Base-by-base conservation (phyloP, 2,888 invertebrate genomes). In the Oligia fasciuncula region DNA sequence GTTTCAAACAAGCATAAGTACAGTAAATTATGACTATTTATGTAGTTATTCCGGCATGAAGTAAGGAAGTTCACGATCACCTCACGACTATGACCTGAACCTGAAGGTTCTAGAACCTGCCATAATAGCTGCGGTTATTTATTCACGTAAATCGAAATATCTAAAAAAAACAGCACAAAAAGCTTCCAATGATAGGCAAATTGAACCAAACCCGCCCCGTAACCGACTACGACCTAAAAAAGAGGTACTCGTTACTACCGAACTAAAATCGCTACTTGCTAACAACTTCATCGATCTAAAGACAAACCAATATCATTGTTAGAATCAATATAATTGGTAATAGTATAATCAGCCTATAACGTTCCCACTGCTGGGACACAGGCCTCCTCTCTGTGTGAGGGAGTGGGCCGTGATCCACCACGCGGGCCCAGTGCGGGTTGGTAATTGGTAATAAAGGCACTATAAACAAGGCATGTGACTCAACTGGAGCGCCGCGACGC, bases 291-390 rank as follows among this genome's bases (percentile, higher is more conserved):
- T 40, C 23, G 23, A 66, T 60, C 4, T 66, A 46, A 60, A 23
- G 2, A 3, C 11, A 49, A 43, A 17, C 11, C 4, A 54, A 49
- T 85, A 67, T 73, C 11, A 69, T 62, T 62, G 29, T 13, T 14
- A 81, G 14, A 76, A 75, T 85, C 75, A 75, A 65, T 75, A 86
- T 40, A 29, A 51, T 23, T 13, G 57, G 49, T 67, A 71, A 71
- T 68, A 69, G 29, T 29, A 29, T 29, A 29, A 29, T 29, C 29
- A 29, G 29, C 29, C 29, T 29, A 29, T 29, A 29, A 29, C 29
- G 29, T 29, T 29, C 29, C 29, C 29, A 29, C 29, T 29, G 29
- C 29, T 29, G 29, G 29, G 29, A 29, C 29, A 29, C 29, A 29
- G 29, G 29, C 29, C 29, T 29, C 29, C 29, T 29, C 29, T 29